These are phyloP conservation scores for Agrotis exclamationis DNA, from an alignment of 2,888 invertebrate genomes.

Conservation along the genomic window DNA sequence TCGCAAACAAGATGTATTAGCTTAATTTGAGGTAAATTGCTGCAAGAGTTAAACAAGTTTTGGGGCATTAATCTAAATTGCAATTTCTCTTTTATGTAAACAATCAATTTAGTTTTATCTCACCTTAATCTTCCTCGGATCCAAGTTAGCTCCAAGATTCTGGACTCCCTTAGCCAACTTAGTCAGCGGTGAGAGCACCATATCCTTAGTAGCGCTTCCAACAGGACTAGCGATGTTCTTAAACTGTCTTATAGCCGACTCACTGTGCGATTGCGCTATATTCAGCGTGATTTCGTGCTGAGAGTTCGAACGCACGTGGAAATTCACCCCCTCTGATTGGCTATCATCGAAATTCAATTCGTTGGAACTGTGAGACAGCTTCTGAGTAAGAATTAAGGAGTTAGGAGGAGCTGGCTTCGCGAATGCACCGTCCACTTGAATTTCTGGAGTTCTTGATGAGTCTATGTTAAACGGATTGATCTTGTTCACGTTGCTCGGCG, in stretches of 20 bases:
- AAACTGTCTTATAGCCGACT: conserved; percentile 94
- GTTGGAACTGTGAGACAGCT: conserved; percentile 93
- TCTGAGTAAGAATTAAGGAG: conserved; percentile 91
- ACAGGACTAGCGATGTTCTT: conserved; percentile 93
- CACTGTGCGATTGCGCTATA: conserved; percentile 95
- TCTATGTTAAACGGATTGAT: conserved; percentile 83
- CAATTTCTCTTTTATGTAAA: background rate
- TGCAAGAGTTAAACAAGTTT: too few relatives aligned
- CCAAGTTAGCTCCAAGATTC: conserved; percentile 95
- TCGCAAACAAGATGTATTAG: too few relatives aligned
- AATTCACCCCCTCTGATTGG: conserved; percentile 73
- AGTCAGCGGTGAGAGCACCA: conserved; percentile 94
- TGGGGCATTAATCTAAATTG: too few relatives aligned
- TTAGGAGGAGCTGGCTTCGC: conserved; percentile 89
- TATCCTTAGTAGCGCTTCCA: conserved; percentile 92
- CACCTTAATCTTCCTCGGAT: conserved; percentile 94
- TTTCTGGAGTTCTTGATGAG: conserved; percentile 91
- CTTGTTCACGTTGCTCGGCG: conserved; percentile 80
- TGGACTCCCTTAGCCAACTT: conserved; percentile 97
- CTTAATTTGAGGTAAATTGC: too few relatives aligned
- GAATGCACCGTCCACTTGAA: conserved; percentile 87
- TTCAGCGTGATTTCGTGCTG: conserved; percentile 93
- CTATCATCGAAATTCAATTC: conserved; percentile 90
- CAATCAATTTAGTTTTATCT: conserved; percentile 9
- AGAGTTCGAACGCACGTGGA: conserved; percentile 89